phyloP scores from a whole-genome alignment of 2,113 vertebrate species.

The Elephas maximus region DNA sequence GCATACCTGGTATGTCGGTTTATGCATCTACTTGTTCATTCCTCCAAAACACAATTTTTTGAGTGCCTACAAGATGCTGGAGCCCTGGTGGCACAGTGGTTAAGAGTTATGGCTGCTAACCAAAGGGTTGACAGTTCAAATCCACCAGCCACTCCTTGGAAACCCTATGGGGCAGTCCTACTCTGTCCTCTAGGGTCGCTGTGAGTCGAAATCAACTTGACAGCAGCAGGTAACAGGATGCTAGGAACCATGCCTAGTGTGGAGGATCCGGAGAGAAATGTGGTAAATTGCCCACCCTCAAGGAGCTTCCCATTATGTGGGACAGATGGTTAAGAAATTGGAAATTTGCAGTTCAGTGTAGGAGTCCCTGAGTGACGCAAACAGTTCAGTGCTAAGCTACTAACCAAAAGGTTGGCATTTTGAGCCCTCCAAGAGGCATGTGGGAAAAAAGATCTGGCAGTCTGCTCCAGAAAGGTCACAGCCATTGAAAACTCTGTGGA shows the following conservation, averaged over 20 bases:
- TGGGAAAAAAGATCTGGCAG: background rate
- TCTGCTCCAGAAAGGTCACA: background rate
- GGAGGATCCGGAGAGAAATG: slow-evolving; percentile 32
- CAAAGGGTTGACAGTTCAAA: too few relatives aligned
- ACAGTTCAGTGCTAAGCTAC: background rate
- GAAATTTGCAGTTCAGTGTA: background rate
- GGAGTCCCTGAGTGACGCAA: background rate
- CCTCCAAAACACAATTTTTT: background rate
- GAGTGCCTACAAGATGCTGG: background rate
- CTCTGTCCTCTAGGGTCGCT: too few relatives aligned
- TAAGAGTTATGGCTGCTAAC: too few relatives aligned
- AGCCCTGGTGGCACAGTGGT: too few relatives aligned
- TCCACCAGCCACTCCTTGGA: too few relatives aligned
- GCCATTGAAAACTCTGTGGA: background rate
- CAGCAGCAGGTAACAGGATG: too few relatives aligned
- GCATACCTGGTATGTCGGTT: background rate
- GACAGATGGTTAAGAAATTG: background rate
- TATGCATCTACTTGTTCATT: slow-evolving; percentile 40
- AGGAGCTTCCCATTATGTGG: background rate
- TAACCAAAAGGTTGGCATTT: background rate
- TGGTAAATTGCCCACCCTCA: background rate
- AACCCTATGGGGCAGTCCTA: too few relatives aligned
- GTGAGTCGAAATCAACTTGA: too few relatives aligned
- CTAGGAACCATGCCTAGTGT: background rate
- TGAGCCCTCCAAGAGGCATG: background rate